Evolutionary conservation across 2,888 invertebrate species (phyloP).

Genomic region (Dermolepida albohirtum): DNA sequence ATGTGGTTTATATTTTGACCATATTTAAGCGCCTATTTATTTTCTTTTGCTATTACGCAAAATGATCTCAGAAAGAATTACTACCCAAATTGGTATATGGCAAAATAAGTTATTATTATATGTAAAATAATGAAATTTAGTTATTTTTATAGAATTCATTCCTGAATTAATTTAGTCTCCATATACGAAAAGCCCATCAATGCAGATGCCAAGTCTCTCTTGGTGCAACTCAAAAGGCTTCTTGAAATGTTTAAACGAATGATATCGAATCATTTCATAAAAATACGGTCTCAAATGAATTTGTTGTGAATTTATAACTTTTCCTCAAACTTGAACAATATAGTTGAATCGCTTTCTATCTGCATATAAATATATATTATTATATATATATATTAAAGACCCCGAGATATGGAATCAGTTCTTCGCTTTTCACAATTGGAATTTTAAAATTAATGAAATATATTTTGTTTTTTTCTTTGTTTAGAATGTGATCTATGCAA

Average conservation of each 20-base stretch:
- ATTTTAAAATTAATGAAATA: background rate
- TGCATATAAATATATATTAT: constrained; percentile 49
- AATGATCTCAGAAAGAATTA: too few relatives aligned
- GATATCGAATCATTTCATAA: too few relatives aligned
- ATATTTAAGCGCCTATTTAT: too few relatives aligned
- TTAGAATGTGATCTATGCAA: constrained; percentile 11
- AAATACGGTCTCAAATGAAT: background rate
- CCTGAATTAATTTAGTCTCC: too few relatives aligned
- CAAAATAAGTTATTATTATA: too few relatives aligned
- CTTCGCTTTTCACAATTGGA: constrained; percentile 2
- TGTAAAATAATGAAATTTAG: too few relatives aligned
- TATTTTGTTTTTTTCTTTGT: constrained; percentile 36
- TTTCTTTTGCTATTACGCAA: too few relatives aligned
- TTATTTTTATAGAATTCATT: too few relatives aligned
- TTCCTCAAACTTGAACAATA: constrained; percentile 41
- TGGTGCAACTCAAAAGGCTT: background rate
- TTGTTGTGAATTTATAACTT: background rate
- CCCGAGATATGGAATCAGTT: constrained; percentile 50
- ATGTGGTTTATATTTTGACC: too few relatives aligned
- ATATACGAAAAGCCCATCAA: too few relatives aligned
- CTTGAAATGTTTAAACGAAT: background rate
- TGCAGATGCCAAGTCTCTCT: too few relatives aligned
- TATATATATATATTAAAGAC: constrained; percentile 39
- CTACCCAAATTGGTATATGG: too few relatives aligned
- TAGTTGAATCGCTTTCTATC: constrained; percentile 51